Percentiles rank a stretch among this genome's conserved stretches.
phyloP scores from a whole-genome alignment of 2,888 invertebrate genomes.

The Sphaeridia pumilis region DNA sequence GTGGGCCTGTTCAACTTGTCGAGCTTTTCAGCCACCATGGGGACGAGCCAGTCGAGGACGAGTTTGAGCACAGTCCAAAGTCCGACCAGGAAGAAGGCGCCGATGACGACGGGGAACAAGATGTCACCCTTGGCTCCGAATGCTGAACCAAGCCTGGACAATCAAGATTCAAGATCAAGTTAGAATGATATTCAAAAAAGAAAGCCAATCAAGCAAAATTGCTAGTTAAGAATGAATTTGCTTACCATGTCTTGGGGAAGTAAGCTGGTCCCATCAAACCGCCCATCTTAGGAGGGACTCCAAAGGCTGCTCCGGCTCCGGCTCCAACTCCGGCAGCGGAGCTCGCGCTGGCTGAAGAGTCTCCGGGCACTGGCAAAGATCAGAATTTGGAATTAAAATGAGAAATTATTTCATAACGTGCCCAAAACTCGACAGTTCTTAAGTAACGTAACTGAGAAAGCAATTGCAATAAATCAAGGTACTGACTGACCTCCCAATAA shows the following conservation, averaged over 20 bases:
- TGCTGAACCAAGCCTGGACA: constrained; percentile 29
- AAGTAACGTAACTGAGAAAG: background rate
- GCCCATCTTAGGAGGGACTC: constrained; percentile 1
- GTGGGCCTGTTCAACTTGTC: background rate
- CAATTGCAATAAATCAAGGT: no score
- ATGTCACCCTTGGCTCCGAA: constrained; percentile 31
- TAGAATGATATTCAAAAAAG: no score
- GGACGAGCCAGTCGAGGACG: constrained; percentile 25
- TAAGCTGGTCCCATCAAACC: constrained; percentile 24
- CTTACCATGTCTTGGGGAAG: constrained; percentile 22
- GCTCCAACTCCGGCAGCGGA: constrained; percentile 1
- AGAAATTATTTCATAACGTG: no score
- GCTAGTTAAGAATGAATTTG: no score
- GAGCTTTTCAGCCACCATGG: constrained; percentile 25
- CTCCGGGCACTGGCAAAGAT: no score
- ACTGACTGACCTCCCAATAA: no score
- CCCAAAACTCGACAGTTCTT: background rate
- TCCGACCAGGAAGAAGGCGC: constrained; percentile 31
- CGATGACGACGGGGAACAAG: constrained; percentile 29
- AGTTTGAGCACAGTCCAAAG: constrained; percentile 28
- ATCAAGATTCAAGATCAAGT: no score
- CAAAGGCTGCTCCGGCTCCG: background rate
- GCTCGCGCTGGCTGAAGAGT: no score
- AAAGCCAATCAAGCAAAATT: no score
- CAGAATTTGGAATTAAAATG: no score